Percentiles rank a stretch among this genome's conserved stretches.
phyloP scores from a whole-genome alignment of 2,113 vertebrate genomes.

The Dipodomys merriami region DNA sequence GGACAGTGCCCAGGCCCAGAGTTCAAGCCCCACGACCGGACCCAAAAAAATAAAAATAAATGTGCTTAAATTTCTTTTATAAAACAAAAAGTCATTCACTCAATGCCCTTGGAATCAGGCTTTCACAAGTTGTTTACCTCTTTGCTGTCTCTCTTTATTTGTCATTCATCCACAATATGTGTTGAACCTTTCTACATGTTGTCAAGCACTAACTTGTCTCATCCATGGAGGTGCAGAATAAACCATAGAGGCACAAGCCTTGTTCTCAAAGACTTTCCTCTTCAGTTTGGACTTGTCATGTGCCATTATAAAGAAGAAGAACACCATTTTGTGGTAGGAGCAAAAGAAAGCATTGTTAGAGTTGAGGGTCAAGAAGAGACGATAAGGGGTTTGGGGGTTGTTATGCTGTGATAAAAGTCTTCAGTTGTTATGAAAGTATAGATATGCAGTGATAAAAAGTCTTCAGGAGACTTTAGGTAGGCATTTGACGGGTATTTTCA shows the following conservation, averaged over 20 bases:
- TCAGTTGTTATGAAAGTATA: no score
- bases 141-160: neutral
- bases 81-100: neutral
- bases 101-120: neutral
- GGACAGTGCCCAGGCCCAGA: no score
- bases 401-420: neutral
- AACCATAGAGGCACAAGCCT: neutral
- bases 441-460: no score
- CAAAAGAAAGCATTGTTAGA: neutral
- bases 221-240: neutral
- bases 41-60: neutral
- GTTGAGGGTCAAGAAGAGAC: neutral
- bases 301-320: neutral
- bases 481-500: constrained; percentile 2
- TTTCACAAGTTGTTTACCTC: constrained; percentile 9
- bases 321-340: constrained; percentile 11
- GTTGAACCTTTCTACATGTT: neutral
- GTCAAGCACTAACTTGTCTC: neutral
- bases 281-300: neutral
- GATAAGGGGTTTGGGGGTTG: neutral
- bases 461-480: no score
- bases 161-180: neutral
- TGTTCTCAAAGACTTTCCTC: neutral
- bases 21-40: no score
- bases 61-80: constrained; percentile 13